These are phyloP conservation scores for Platysternon megacephalum DNA, from an alignment of 2,113 vertebrate genomes.

Conservation along the genomic window DNA sequence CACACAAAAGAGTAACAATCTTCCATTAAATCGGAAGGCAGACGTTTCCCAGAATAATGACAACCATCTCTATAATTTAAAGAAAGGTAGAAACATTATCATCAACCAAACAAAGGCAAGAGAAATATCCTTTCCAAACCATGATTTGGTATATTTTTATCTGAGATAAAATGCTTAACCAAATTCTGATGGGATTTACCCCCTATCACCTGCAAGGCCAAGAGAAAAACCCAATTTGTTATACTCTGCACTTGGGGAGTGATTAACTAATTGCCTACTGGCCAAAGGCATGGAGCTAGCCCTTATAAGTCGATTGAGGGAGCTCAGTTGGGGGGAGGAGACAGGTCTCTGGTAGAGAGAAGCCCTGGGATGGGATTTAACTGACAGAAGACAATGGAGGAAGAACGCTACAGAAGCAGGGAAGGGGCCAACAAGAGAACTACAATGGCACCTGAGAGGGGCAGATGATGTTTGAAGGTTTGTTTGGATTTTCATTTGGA, in stretches of 20 bases:
- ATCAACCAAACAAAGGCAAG: not conserved
- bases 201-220: not conserved
- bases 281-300: not conserved
- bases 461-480: not conserved
- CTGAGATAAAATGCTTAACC: fast-evolving
- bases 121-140: not conserved
- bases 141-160: not conserved
- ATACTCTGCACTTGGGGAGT: not conserved
- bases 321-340: not conserved
- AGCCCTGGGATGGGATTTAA: not conserved
- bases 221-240: not conserved
- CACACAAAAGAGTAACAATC: not conserved
- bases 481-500: not conserved
- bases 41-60: not conserved
- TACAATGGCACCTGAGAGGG: not conserved
- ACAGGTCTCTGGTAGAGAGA: not conserved
- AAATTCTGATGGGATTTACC: not conserved
- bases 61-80: not conserved
- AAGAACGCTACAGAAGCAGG: not conserved
- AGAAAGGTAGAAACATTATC: not conserved
- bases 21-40: not conserved
- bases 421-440: not conserved
- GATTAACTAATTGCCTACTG: not conserved
- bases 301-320: not conserved
- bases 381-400: not conserved